These are phyloP conservation scores for Limanda limanda DNA, from an alignment of 2,113 vertebrate genomes.

Conservation along the genomic window DNA sequence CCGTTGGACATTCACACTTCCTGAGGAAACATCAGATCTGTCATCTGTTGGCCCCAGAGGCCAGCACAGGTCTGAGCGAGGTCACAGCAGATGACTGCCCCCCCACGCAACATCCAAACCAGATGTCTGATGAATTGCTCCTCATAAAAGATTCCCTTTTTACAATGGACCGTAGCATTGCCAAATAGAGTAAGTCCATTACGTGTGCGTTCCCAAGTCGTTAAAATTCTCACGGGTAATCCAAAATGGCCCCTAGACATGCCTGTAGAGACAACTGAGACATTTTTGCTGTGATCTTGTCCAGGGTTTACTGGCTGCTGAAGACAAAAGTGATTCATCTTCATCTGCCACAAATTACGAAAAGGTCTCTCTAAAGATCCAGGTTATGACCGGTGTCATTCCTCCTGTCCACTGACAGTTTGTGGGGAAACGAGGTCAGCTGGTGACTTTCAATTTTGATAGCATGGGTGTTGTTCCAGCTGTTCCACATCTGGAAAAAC, in stretches of 20 bases:
- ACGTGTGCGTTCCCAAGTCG: slow-evolving; percentile 49
- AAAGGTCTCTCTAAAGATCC: slow-evolving; percentile 21
- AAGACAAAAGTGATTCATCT: slow-evolving; percentile 12
- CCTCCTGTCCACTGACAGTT: slow-evolving; percentile 1
- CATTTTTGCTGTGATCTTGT: slow-evolving; percentile 31
- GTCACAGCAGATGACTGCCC: slow-evolving; percentile 54
- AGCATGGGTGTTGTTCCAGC: slow-evolving; percentile 9
- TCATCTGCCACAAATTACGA: slow-evolving; percentile 16
- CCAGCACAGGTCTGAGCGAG: slow-evolving; percentile 40
- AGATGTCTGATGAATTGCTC: slow-evolving; percentile 75
- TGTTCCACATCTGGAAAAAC: slow-evolving; percentile 27
- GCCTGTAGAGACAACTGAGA: slow-evolving; percentile 21
- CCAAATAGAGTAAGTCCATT: slow-evolving; percentile 68
- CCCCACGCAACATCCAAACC: slow-evolving; percentile 61
- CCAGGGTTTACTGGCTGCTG: slow-evolving; percentile 2
- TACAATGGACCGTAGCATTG: slow-evolving; percentile 63
- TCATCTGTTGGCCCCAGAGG: slow-evolving; percentile 48
- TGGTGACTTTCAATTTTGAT: slow-evolving; percentile 39
- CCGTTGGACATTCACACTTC: slow-evolving; percentile 46
- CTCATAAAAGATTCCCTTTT: slow-evolving; percentile 74
- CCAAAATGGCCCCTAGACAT: slow-evolving; percentile 53
- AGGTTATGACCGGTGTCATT: slow-evolving; percentile 23
- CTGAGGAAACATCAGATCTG: slow-evolving; percentile 53
- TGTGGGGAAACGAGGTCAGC: slow-evolving; percentile 10
- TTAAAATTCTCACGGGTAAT: slow-evolving; percentile 72